Evolutionary conservation across 2,797 vertebrate genomes (phyloP).

Genomic region (Chelonia mydas): DNA sequence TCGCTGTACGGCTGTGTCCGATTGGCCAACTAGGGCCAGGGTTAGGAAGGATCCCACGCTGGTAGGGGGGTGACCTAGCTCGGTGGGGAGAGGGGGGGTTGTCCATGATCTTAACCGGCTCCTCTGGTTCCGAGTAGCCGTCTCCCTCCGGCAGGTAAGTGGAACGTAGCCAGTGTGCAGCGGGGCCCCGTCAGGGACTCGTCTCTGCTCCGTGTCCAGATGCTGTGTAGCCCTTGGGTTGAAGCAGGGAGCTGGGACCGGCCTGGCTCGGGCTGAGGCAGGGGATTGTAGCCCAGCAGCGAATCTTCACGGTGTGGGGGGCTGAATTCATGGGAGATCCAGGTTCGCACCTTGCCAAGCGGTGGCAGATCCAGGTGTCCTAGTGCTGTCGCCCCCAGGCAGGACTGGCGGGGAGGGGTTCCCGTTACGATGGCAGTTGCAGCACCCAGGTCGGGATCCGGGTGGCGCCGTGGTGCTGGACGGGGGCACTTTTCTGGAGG

Average conservation of each 20-base stretch:
- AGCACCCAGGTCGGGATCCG: no score
- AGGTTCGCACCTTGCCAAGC: not conserved
- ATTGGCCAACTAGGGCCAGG: not conserved
- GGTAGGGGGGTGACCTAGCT: not conserved
- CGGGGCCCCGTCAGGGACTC: not conserved
- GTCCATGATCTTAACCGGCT: not conserved
- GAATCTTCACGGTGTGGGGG: not conserved
- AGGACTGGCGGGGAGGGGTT: not conserved
- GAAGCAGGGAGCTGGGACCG: not conserved
- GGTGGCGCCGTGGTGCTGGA: no score
- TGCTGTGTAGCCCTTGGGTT: not conserved
- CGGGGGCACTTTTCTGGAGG: not conserved
- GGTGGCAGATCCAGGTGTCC: not conserved
- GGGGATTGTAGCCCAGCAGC: not conserved
- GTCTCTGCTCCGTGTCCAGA: not conserved
- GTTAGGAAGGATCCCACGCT: not conserved
- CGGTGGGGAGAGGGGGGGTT: rapidly evolving
- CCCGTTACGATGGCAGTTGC: no score
- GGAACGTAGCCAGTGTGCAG: not conserved
- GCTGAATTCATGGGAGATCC: not conserved
- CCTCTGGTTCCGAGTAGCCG: not conserved
- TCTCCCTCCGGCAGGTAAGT: not conserved
- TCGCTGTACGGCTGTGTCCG: not conserved
- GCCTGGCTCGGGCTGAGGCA: not conserved
- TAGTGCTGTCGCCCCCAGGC: not conserved